These are phyloP conservation scores for Protodeltote pygarga DNA, from an alignment of 2,888 invertebrate species.

Conservation along the genomic window DNA sequence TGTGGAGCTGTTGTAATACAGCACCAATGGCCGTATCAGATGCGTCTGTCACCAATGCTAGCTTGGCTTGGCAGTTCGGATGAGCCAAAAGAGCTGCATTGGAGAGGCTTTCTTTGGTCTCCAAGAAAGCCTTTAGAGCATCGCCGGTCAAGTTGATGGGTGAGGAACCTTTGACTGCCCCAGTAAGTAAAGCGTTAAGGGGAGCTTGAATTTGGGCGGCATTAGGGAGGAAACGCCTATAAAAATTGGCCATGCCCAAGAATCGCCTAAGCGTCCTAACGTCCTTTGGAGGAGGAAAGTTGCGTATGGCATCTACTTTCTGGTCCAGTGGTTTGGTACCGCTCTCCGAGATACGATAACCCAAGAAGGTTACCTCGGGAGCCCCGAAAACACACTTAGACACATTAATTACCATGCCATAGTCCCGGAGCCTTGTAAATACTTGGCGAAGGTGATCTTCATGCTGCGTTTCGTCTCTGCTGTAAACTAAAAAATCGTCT, in stretches of 20 bases:
- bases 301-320: not conserved
- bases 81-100: not conserved
- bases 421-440: not conserved
- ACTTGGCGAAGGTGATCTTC: not conserved
- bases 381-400: not conserved
- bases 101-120: not conserved
- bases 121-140: not conserved
- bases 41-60: not conserved
- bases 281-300: conserved; percentile 3
- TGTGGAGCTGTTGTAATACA: not conserved
- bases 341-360: not conserved
- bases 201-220: conserved; percentile 2
- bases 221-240: conserved; percentile 1
- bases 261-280: conserved; percentile 1
- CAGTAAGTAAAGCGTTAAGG: not conserved
- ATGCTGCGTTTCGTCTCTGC: not conserved
- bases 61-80: not conserved
- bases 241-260: conserved; percentile 1
- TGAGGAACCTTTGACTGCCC: not conserved
- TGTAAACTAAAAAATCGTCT: not conserved
- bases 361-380: conserved; percentile 2
- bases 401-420: not conserved
- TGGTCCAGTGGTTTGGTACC: not conserved
- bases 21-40: conserved; percentile 1
- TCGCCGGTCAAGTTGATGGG: not conserved